Percentiles rank a stretch among this genome's conserved stretches.
Conservation (phyloP, 2,888 invertebrate species). For the Philaethria dido region DNA sequence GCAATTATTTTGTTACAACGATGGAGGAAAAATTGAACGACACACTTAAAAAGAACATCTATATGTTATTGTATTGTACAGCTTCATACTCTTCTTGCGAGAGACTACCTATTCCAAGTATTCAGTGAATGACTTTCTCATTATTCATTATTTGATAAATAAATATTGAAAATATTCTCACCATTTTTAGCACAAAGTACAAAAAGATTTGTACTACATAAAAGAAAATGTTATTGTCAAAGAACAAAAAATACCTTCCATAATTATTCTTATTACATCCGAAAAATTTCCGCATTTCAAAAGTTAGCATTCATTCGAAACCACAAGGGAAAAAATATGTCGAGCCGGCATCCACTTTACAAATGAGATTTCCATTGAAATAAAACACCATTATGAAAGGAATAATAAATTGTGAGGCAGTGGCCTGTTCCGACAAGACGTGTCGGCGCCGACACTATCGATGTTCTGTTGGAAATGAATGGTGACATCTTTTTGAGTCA, state of each 20-base stretch:
- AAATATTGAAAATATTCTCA: background rate
- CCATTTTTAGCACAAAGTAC: background rate
- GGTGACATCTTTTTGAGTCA: background rate
- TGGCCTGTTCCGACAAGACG: slow-evolving; percentile 38
- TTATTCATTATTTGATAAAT: no score
- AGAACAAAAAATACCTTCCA: background rate
- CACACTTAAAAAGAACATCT: background rate
- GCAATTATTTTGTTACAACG: background rate
- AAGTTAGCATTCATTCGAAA: slow-evolving; percentile 39
- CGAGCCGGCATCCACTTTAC: slow-evolving; percentile 34
- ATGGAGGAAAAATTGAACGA: background rate
- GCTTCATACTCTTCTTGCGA: no score
- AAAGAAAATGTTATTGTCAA: background rate
- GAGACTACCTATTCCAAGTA: no score
- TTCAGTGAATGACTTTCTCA: no score
- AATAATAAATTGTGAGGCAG: slow-evolving; percentile 37
- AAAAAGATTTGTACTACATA: background rate
- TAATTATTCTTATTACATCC: background rate
- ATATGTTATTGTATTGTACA: background rate
- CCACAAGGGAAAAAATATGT: slow-evolving; percentile 30
- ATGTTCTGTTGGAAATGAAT: slow-evolving; percentile 19
- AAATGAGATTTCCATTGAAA: slow-evolving; percentile 43
- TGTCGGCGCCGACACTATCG: slow-evolving; percentile 40
- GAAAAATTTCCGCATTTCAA: slow-evolving; percentile 1
- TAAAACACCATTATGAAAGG: slow-evolving; percentile 37